These are phyloP conservation scores for Sebastes hubbsi DNA, from an alignment of 2,797 vertebrate species.

Conservation along the genomic window DNA sequence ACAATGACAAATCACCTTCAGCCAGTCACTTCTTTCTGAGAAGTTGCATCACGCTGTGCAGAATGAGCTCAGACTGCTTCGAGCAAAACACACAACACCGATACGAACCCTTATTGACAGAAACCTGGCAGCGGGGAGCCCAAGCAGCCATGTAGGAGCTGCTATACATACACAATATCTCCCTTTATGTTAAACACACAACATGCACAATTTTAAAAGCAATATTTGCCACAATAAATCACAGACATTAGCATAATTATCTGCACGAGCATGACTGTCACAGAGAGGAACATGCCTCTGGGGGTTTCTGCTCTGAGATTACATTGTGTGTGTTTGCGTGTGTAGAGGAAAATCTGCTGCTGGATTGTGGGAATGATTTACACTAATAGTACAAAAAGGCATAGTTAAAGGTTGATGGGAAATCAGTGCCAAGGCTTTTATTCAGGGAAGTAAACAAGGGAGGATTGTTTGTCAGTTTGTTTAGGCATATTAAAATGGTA, in stretches of 20 bases:
- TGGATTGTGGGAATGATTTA: too few species aligned
- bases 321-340: background rate
- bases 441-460: background rate
- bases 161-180: background rate
- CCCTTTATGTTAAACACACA: background rate
- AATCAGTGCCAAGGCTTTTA: background rate
- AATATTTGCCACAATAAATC: background rate
- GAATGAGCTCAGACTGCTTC: background rate
- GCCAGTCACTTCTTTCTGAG: slow-evolving; percentile 5
- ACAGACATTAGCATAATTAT: slow-evolving; percentile 11
- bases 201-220: background rate
- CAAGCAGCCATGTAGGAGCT: background rate
- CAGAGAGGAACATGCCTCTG: background rate
- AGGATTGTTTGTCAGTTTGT: background rate
- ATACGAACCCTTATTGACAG: slow-evolving; percentile 10
- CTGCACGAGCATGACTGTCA: background rate
- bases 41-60: slow-evolving; percentile 2
- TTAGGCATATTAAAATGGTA: background rate
- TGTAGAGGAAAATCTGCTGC: too few species aligned
- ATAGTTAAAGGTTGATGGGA: background rate
- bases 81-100: slow-evolving; percentile 11
- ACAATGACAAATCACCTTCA: slow-evolving; percentile 26
- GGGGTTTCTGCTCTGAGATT: background rate
- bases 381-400: too few species aligned
- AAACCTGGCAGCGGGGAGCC: slow-evolving; percentile 17